These are phyloP conservation scores for Bubo scandiacus DNA, from an alignment of 2,113 vertebrate species.

Conservation along the genomic window DNA sequence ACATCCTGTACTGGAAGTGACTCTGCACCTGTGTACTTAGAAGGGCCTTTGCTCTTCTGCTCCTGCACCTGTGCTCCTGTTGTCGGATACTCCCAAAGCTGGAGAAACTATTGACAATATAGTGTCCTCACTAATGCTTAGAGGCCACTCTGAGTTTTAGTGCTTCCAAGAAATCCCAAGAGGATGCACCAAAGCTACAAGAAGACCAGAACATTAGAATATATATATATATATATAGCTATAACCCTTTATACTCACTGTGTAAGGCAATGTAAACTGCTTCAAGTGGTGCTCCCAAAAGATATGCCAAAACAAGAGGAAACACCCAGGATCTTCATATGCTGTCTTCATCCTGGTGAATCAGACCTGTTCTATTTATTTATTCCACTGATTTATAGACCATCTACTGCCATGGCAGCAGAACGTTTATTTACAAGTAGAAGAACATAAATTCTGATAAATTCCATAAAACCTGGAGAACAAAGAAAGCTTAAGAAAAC, in stretches of 20 bases:
- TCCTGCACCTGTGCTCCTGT: background rate
- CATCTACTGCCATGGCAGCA: background rate
- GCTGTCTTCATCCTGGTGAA: background rate
- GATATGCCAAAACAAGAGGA: background rate
- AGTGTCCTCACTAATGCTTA: background rate
- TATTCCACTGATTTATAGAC: slow-evolving; percentile 39
- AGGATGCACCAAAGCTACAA: background rate
- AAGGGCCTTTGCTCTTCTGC: background rate
- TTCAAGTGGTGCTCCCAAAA: background rate
- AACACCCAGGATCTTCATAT: background rate
- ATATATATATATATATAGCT: background rate
- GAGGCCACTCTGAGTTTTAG: background rate
- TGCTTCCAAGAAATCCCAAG: background rate
- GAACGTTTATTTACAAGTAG: slow-evolving; percentile 12
- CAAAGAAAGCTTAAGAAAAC: slow-evolving; percentile 27
- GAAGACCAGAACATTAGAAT: background rate
- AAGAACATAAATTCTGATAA: slow-evolving; percentile 41
- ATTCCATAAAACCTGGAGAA: slow-evolving; percentile 16
- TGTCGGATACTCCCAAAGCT: background rate
- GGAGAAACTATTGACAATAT: background rate
- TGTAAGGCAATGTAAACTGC: background rate
- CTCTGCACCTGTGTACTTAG: background rate
- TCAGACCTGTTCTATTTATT: background rate
- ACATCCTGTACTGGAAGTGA: background rate
- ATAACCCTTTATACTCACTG: background rate